A percentile compares a stretch with the other conserved stretches of the same genome.
phyloP scores from a whole-genome alignment of 2,888 invertebrate species.

The Amphipoea oculea region DNA sequence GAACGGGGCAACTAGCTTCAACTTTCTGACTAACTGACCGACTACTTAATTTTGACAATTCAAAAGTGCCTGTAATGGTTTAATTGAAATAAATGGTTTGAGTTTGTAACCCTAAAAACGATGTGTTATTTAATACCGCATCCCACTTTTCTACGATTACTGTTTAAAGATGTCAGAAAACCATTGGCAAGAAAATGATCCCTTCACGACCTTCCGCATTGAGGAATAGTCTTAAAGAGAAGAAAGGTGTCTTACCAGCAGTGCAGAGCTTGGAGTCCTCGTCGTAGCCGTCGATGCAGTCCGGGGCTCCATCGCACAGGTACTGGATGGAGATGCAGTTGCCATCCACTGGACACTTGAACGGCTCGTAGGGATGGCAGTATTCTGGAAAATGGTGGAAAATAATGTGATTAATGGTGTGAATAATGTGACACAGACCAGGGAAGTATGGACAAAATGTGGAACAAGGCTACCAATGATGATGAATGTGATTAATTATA shows the following conservation, averaged over 20 bases:
- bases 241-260: constrained; percentile 92
- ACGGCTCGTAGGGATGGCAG: constrained; percentile 98
- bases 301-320: constrained; percentile 97
- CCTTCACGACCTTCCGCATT: neutral
- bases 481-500: neutral
- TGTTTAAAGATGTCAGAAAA: too few relatives aligned
- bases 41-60: too few relatives aligned
- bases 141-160: too few relatives aligned
- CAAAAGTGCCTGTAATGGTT: too few relatives aligned
- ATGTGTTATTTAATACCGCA: too few relatives aligned
- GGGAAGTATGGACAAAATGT: neutral
- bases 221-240: too few relatives aligned
- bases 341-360: constrained; percentile 98
- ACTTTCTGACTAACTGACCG: too few relatives aligned
- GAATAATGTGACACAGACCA: neutral
- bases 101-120: too few relatives aligned
- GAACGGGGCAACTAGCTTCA: too few relatives aligned
- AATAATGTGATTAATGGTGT: neutral
- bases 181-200: too few relatives aligned
- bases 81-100: too few relatives aligned
- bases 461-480: neutral
- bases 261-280: constrained; percentile 98
- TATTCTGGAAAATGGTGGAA: constrained; percentile 79
- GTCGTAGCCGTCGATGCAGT: constrained; percentile 98
- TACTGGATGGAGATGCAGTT: constrained; percentile 99